Base-by-base conservation (phyloP, 2,797 vertebrate genomes). In the Eulemur mongoz region DNA sequence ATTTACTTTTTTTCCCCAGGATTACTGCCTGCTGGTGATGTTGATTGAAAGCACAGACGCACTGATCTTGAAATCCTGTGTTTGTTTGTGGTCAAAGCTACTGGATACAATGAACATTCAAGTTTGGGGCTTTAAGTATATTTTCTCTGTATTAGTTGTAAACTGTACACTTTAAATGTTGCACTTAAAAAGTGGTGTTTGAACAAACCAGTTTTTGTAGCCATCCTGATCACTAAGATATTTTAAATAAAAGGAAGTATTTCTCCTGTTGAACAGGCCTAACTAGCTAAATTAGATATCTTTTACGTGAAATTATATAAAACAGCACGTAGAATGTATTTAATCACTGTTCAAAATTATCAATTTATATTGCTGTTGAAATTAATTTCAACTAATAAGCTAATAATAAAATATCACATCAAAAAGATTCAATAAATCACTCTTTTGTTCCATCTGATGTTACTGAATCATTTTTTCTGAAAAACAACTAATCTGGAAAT, bases 11-110 rank as follows among this genome's bases (percentile, higher is more conserved):
- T 96, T 97, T 93, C 8, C 87, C 30, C 61, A 75, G 96, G 98
- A 98, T 98, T 98, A 98, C 97, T 98, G 97, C 98, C 97, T 98
- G 97, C 95, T 98, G 98, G 0, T 97, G 97, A 0, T 98, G 97
- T n/a, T 98, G 98, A 98, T 54, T 98, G 97, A 98, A 98, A 98
- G 96, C 72, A 96, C 67, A 98, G 95, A 97, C 97, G 91, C 70
- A 89, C 97, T 84, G 93, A 98, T 98, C 93, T 92, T 4, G 0
- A 98, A 98, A 98, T 98, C 96, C 97, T 97, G 86, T 95, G 95
- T 78, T 96, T 98, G 97, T 96, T 97, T 97, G 97, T 93, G 93
- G 83, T 95, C 95, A 97, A 98, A 52, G 81, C 73, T 69, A 72
- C n/a, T 82, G 35, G 85, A 84, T 72, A 93, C 91, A 78, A 91